Conservation (phyloP, 1,140 invertebrate species). For the Rhopalosiphum maidis region DNA sequence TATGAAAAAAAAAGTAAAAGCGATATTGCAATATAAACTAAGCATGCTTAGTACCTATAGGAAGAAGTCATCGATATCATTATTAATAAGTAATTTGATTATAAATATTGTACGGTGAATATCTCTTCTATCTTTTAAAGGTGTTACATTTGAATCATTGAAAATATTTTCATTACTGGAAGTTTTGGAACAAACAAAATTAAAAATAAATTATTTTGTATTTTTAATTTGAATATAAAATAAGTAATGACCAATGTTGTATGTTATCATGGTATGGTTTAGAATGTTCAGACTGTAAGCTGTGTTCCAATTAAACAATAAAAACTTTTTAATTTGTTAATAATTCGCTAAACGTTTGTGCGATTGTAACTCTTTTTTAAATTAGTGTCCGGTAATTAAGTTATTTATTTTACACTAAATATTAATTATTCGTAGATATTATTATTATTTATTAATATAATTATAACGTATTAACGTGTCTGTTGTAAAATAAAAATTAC, state of each 20-base stretch:
- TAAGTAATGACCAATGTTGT: too few relatives aligned
- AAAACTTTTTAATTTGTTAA: background rate
- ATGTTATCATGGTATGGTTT: background rate
- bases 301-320: background rate
- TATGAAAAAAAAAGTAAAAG: background rate
- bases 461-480: background rate
- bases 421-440: background rate
- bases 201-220: too few relatives aligned
- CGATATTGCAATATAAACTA: background rate
- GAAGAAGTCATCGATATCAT: background rate
- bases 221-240: too few relatives aligned
- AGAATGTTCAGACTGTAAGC: background rate
- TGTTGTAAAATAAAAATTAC: conserved; percentile 20
- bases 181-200: too few relatives aligned
- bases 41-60: background rate
- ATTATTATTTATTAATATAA: background rate
- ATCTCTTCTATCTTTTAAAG: background rate
- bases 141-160: background rate
- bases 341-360: background rate
- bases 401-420: background rate
- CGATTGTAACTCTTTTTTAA: background rate
- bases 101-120: background rate
- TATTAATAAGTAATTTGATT: too few relatives aligned
- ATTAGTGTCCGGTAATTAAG: background rate
- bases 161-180: background rate